Base-by-base conservation (phyloP, 2,113 vertebrate genomes). In the Nibea albiflora region DNA sequence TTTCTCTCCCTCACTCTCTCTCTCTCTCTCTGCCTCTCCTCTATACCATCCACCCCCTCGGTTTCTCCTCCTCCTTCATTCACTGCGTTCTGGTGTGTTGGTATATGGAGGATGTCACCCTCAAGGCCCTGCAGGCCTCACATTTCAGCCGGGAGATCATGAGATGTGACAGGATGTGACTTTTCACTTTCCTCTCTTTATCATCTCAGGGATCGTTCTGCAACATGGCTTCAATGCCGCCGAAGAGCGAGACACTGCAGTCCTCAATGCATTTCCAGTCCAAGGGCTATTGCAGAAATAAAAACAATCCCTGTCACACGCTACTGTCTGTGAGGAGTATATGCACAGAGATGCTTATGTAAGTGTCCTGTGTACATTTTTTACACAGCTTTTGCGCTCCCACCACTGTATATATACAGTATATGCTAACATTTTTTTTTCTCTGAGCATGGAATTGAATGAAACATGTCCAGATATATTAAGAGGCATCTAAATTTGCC, bases 151-250 rank as follows among this genome's bases (percentile, higher is more conserved):
- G 64, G 39, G 85, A 91, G 91, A 91, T 94, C 91, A 94, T 91
- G 88, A 91, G 90, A 93, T 80, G 83, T 93, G 92, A 93, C 92
- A 93, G 88, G 83, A 93, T 88, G 92, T 90, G 93, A 92, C 92
- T 93, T 93, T 94, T 93, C 93, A 92, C 91, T 94, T 91, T 92
- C 90, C 89, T 88, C 91, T 94, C 92, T 94, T 94, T 92, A 93
- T 93, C 92, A 89, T 94, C 88, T 91, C 89, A 80, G 90, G 81
- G 86, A 90, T 91, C 85, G 79, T 85, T 90, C 84, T 83, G 86
- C 85, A 90, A 81, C 85, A 44, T 46, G 80, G 80, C 86, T 78
- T 91, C 87, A 83, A 67, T 70, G 90, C 70, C 53, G 60, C 74
- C n/a, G 85, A 87, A n/a, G 73, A 65, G 81, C 14, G 69, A 85